Percentiles rank a stretch among this genome's conserved stretches.
These are phyloP conservation scores for Symphodus melops DNA, from an alignment of 2,113 vertebrate species.

Conservation along the genomic window DNA sequence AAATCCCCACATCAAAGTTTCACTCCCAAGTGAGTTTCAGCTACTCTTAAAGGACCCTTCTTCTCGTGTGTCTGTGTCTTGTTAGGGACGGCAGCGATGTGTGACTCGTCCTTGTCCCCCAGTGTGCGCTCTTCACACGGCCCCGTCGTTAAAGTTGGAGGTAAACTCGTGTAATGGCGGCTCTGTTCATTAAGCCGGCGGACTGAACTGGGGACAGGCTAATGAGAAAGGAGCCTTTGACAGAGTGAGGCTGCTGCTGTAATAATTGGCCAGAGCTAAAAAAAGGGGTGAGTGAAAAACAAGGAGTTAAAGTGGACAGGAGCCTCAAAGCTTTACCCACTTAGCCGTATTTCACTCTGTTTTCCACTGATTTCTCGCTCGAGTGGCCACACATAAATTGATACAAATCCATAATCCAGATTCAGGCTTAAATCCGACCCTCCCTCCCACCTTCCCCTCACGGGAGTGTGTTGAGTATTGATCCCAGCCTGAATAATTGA, in stretches of 20 bases:
- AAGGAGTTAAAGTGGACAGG: conserved; percentile 59
- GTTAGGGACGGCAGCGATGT: conserved; percentile 75
- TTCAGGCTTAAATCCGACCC: conserved; percentile 61
- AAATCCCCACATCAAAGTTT: conserved; percentile 55
- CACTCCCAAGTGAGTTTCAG: conserved; percentile 35
- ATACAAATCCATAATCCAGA: conserved; percentile 83
- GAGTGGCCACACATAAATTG: conserved; percentile 76
- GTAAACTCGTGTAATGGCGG: conserved; percentile 67
- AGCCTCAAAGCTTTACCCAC: conserved; percentile 47
- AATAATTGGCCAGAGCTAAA: conserved; percentile 67
- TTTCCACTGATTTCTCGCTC: conserved; percentile 72
- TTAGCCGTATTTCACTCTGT: conserved; percentile 65
- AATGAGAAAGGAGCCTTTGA: conserved; percentile 77
- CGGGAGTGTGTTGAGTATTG: conserved; percentile 78
- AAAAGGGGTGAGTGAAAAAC: conserved; percentile 34
- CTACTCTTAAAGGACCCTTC: conserved; percentile 30
- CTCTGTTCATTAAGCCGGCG: conserved; percentile 67
- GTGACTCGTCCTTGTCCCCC: conserved; percentile 60
- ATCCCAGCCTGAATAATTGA: conserved; percentile 84
- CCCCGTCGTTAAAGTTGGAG: conserved; percentile 65
- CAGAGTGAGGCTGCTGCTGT: conserved; percentile 53
- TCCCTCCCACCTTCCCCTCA: conserved; percentile 60
- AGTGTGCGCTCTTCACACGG: conserved; percentile 27
- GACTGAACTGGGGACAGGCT: conserved; percentile 67
- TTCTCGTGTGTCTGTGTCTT: conserved; percentile 48